Base-by-base conservation (phyloP, 2,888 invertebrate genomes). In the Stenodema calcarata region DNA sequence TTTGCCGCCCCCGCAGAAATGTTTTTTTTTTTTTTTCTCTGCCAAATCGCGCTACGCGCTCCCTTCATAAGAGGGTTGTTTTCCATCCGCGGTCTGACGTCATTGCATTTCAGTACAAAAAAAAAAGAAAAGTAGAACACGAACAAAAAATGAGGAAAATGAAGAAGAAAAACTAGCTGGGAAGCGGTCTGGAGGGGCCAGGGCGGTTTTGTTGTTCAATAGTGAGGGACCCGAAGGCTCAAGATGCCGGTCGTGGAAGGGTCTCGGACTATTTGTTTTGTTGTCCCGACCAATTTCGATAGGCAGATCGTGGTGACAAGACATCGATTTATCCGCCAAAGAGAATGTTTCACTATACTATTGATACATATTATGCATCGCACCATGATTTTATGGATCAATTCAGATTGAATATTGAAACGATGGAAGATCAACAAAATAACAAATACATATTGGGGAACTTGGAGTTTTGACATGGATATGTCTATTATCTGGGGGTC, bases 11-110 rank as follows among this genome's bases (percentile, higher is more conserved):
- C 73, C 73, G 41, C 73, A 16, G 73, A 30, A 9, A 35, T 1
- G n/a, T 0, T 70, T 27, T 16, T 70, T 70, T 70, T 35, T 73
- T 73, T n/a, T 35, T 16, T 54, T 80, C 50, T 80, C 50, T 80
- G 80, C 54, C 80, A 80, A 80, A 80, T 80, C 80, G 80, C 54
- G 54, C 12, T 35, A 73, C 73, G 73, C 28, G 80, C 50, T 27
- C 47, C 80, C 80, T 80, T 79, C 44, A 47, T 80, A 50, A 54
- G 73, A 80, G 47, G 18, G 80, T 80, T 80, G 80, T 80, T 80
- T 80, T 80, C 80, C 80, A 47, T 80, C 54, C 54, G 30, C 54
- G 54, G 50, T 42, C 80, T 80, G 80, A 80, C 80, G 80, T 80
- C 80, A 80, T 80, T 54, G 47, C 80, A 80, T 50, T 54, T 73